A percentile compares a stretch with the other conserved stretches of the same genome.
These are phyloP conservation scores for Trissolcus brochymenae DNA, from an alignment of 2,888 invertebrate species.

Conservation along the genomic window DNA sequence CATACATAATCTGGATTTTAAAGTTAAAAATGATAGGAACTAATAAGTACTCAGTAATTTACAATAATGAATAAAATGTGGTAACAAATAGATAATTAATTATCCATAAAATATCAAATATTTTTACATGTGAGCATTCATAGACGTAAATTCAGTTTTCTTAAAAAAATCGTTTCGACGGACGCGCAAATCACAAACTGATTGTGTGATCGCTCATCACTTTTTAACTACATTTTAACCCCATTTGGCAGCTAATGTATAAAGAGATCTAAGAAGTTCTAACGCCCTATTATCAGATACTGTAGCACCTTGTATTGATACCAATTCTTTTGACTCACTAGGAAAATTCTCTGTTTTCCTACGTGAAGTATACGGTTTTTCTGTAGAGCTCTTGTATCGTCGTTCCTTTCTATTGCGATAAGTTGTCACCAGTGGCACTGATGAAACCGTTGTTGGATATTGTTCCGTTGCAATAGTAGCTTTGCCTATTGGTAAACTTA, in stretches of 20 bases:
- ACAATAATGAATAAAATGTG: slow-evolving; percentile 45
- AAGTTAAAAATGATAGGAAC: background rate
- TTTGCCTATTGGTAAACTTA: slow-evolving; percentile 65
- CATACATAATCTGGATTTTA: too few relatives aligned
- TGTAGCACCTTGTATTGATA: slow-evolving; percentile 72
- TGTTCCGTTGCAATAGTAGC: slow-evolving; percentile 38
- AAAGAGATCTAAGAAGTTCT: slow-evolving; percentile 88
- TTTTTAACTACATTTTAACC: slow-evolving; percentile 77
- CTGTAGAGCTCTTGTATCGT: slow-evolving; percentile 68
- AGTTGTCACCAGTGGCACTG: slow-evolving; percentile 67
- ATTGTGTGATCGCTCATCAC: background rate
- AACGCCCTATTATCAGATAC: slow-evolving; percentile 86
- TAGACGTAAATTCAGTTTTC: slow-evolving; percentile 33
- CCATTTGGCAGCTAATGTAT: slow-evolving; percentile 90
- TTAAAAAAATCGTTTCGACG: slow-evolving; percentile 13
- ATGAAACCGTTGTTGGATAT: slow-evolving; percentile 58
- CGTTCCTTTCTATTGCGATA: slow-evolving; percentile 69
- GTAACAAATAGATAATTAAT: slow-evolving; percentile 45
- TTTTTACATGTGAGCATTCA: slow-evolving; percentile 54
- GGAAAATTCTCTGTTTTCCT: slow-evolving; percentile 69
- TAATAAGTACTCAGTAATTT: slow-evolving; percentile 33
- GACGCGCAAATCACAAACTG: slow-evolving; percentile 26
- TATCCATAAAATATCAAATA: slow-evolving; percentile 54
- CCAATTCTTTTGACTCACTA: slow-evolving; percentile 68
- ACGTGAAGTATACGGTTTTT: slow-evolving; percentile 64